A percentile compares a stretch with the other conserved stretches of the same genome.
These are phyloP conservation scores for Belonocnema kinseyi DNA, from an alignment of 1,140 invertebrate species.

Conservation along the genomic window DNA sequence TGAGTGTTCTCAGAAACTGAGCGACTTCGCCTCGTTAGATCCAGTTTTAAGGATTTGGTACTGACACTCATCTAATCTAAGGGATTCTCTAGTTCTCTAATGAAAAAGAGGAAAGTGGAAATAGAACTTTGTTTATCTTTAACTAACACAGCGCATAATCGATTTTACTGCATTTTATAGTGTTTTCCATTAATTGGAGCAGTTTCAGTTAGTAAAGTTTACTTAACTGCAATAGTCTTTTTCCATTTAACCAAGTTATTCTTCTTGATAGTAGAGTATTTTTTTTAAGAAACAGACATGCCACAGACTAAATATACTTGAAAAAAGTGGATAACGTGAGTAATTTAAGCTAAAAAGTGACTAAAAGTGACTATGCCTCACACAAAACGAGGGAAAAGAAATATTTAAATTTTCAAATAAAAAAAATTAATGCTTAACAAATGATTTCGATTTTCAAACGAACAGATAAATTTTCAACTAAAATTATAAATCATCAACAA, in stretches of 20 bases:
- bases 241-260: background rate
- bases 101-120: background rate
- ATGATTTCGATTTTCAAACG: too few relatives aligned
- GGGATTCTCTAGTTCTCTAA: background rate
- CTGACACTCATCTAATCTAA: constrained; percentile 15
- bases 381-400: too few relatives aligned
- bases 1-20: constrained; percentile 4
- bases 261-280: too few relatives aligned
- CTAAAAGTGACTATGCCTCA: too few relatives aligned
- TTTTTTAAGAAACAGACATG: too few relatives aligned
- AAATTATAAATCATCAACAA: too few relatives aligned
- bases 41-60: constrained; percentile 15
- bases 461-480: too few relatives aligned
- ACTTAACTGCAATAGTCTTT: background rate
- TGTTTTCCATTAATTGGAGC: constrained; percentile 11
- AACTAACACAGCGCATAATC: background rate
- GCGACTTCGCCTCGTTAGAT: background rate
- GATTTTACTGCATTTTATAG: background rate
- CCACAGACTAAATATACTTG: too few relatives aligned
- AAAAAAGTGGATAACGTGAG: too few relatives aligned
- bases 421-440: too few relatives aligned
- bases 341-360: too few relatives aligned
- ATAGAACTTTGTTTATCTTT: constrained; percentile 8
- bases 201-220: background rate
- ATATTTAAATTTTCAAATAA: too few relatives aligned